Base-by-base conservation (phyloP, 2,797 vertebrate species). In the Gobionotothen gibberifrons region DNA sequence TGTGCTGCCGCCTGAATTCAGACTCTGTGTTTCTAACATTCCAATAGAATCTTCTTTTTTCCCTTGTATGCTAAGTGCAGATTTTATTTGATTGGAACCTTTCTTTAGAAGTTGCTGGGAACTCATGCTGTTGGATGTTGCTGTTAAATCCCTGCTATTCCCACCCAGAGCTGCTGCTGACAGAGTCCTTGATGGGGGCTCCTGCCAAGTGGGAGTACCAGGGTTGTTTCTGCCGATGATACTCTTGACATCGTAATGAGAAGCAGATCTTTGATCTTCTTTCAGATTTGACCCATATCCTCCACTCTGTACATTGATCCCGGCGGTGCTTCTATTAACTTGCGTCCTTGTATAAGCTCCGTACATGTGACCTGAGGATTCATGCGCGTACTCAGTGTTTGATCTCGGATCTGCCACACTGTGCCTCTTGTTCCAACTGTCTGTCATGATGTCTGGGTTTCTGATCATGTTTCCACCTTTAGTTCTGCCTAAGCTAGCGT, bases 51-150 rank as follows among this genome's bases (percentile, higher is more conserved):
- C 88, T 47, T 96, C 96, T 72, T 95, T 96, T 87, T 95, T 98
- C 43, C 97, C 96, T 40, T 95, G 91, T 76, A 97, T 95, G 83
- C 96, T 97, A 57, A 98, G 89, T 26, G 98, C 87, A 0, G 97
- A 98, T 49, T 95, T 95, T 15, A 98, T 88, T 89, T 97, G 97
- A 72, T 95, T 96, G 46, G 96, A 92, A 55, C 95, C 95, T 17
- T 93, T 97, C 87, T 97, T 96, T 26, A 96, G 81, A 84, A 97
- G 96, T 74, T 73, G 94, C 2, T 94, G 96, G 1, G 96, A 96
- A 55, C 76, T 87, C 10, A 82, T 88, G 48, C 88, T 94, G 69
- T 90, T 88, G 14, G 85, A 16, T 82, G 89, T 93, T 5, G 32
- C 17, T 0, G 5, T 92, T 5, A 86, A 74, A 70, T 96, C 94